Base-by-base conservation (phyloP, 2,797 vertebrate genomes). In the Danionella dracula region DNA sequence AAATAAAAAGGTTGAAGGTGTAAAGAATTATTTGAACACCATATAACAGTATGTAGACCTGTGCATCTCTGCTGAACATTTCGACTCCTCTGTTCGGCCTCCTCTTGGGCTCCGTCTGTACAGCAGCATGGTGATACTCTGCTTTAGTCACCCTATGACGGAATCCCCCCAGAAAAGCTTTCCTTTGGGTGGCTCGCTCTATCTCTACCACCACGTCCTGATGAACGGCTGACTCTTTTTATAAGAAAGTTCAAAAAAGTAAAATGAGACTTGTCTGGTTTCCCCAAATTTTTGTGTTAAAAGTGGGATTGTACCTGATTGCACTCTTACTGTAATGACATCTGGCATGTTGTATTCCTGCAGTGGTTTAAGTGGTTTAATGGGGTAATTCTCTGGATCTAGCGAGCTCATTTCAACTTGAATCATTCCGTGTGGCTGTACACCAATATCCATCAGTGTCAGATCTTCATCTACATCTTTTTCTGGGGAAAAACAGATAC, bases 91-190 rank as follows among this genome's bases (percentile, higher is more conserved):
- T 89, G 58, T 83, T 79, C 0, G 78, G 73, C 70, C 68, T 81
- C 71, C 76, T 92, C 81, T 79, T 92, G 34, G 87, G 83, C 51
- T 79, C 29, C 0, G 94, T 97, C 86, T 98, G 96, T 44, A 90
- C 86, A 31, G 89, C 87, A 23, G 93, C 93, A 50, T 98, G 90
- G 75, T 97, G 93, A 78, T 88, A 95, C 82, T 94, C 90, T 1
- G 37, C 48, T 60, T 91, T 90, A 2, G 92, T 93, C 75, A 84
- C 10, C 17, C 69, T 79, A 74, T 95, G 89, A 58, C 85, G 90
- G 89, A 90, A 98, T 72, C 96, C 95, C 20, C 95, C 96, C 72
- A 97, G 82, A 82, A 93, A 96, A 4, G 87, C 79, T 66, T 96
- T 98, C 51, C 71, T 77, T 69, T 81, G 89, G 21, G 76, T 79